Base-by-base conservation (phyloP, 2,797 vertebrate genomes). In the Galaxias olidus region DNA sequence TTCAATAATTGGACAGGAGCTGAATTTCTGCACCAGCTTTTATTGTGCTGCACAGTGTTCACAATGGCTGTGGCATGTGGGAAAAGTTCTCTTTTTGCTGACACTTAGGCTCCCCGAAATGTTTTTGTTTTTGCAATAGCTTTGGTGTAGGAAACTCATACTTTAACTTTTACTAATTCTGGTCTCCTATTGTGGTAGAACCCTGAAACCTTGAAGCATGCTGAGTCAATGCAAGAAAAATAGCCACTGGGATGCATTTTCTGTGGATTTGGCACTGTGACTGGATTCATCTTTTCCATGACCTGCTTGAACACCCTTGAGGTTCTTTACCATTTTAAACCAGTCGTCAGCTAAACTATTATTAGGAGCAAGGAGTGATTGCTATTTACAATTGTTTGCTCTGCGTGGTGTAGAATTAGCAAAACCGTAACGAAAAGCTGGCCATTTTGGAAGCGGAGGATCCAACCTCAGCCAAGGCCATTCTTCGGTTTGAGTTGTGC, bases 341-440 rank as follows among this genome's bases (percentile, higher is more conserved):
- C 56, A 4, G 60, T 69, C 77, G 75, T 81, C 83, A 82, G 78
- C 72, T 61, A 69, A 68, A 67, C 82, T 89, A 82, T 89, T 88
- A 84, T 83, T 81, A 66, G 78, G 77, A 51, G 71, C 59, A 68
- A 64, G 49, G 70, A 73, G 55, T 64, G 55, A 70, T 53, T 72
- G 66, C 68, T 75, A 66, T 84, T 82, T 79, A 68, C 79, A 81
- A 83, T 78, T 59, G 46, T 76, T 71, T 59, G 63, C 68, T 55
- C 70, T 64, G 68, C 67, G 68, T 69, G 76, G 78, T 67, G 65
- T 63, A 59, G 57, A 69, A 59, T 82, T 76, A 80, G 63, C 65
- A 52, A 2, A 66, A 69, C 64, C 69, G 61, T 59, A 73, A 59
- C 67, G 48, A 79, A 73, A 65, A 42, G 61, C 69, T 61, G 65